Evolutionary conservation across 1,140 invertebrate genomes (phyloP).

Genomic region (Melipona quadrifasciata): DNA sequence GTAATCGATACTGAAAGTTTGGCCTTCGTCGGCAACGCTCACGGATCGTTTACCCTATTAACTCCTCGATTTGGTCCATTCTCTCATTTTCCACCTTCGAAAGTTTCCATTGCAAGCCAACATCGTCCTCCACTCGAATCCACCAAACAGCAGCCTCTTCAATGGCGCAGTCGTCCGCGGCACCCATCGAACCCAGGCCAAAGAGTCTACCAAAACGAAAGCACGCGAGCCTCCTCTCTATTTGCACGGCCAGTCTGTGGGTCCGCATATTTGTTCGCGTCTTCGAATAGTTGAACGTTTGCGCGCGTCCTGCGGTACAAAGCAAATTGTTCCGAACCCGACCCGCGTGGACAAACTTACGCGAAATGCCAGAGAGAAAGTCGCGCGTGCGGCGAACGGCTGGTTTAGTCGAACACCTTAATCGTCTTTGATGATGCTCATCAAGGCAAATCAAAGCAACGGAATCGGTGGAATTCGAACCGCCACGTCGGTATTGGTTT

Average conservation of each 20-base stretch:
- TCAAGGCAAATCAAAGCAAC: conserved; percentile 5
- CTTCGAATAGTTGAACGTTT: conserved; percentile 12
- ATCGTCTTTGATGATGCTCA: conserved; percentile 3
- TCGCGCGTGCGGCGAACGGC: not conserved
- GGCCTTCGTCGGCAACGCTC: not conserved
- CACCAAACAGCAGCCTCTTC: not conserved
- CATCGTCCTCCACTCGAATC: not conserved
- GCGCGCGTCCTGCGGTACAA: not conserved
- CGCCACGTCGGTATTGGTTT: not conserved
- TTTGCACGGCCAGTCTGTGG: not conserved
- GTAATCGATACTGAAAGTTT: not conserved
- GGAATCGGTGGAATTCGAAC: conserved; percentile 3
- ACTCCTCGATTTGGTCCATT: not conserved
- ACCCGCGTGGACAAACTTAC: not conserved
- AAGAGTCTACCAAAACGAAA: not conserved
- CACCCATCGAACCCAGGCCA: not conserved
- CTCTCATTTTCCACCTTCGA: not conserved
- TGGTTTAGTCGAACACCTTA: not conserved
- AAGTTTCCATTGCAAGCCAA: not conserved
- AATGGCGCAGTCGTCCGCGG: not conserved
- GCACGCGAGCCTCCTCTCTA: not conserved
- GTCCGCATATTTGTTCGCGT: not conserved
- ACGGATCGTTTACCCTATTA: not conserved
- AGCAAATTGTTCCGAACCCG: conserved; percentile 6
- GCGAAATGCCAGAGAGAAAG: not conserved